Conservation (phyloP, 2,113 vertebrate genomes). For the Muntiacus reevesi region DNA sequence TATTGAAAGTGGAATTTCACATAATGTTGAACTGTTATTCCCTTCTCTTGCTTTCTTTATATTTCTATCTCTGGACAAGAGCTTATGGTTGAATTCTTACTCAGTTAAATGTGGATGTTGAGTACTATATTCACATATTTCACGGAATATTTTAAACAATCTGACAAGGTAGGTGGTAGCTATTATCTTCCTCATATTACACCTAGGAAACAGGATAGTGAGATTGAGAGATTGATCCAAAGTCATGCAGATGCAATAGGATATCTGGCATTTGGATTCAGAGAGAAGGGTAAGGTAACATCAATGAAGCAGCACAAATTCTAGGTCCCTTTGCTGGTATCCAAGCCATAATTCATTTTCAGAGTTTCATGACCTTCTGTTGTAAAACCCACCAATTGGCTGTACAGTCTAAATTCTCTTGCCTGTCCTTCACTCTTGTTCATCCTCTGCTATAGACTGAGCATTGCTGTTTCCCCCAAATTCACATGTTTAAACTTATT, state of each 20-base stretch:
- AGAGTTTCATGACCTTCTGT: not conserved
- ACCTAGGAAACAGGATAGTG: not conserved
- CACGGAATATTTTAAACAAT: not conserved
- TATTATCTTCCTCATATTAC: not conserved
- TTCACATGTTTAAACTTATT: not conserved
- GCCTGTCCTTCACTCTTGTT: not conserved
- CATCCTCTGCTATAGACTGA: not conserved
- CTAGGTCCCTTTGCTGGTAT: not conserved
- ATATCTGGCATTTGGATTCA: not conserved
- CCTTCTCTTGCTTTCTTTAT: slow-evolving; percentile 27
- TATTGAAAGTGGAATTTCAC: slow-evolving; percentile 46
- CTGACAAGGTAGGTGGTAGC: not conserved
- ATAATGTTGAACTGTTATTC: slow-evolving; percentile 28
- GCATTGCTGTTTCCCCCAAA: too few relatives aligned
- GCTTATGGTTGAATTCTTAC: not conserved
- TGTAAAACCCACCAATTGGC: not conserved
- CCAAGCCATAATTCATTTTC: not conserved
- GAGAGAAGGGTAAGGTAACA: not conserved
- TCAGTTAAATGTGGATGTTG: not conserved
- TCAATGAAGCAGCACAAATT: rapidly evolving
- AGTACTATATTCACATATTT: not conserved
- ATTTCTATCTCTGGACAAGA: slow-evolving; percentile 21
- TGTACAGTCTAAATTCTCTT: not conserved
- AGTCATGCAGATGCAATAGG: not conserved
- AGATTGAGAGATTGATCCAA: not conserved